Base-by-base conservation (phyloP, 2,113 vertebrate genomes). In the Tonatia bakeri region DNA sequence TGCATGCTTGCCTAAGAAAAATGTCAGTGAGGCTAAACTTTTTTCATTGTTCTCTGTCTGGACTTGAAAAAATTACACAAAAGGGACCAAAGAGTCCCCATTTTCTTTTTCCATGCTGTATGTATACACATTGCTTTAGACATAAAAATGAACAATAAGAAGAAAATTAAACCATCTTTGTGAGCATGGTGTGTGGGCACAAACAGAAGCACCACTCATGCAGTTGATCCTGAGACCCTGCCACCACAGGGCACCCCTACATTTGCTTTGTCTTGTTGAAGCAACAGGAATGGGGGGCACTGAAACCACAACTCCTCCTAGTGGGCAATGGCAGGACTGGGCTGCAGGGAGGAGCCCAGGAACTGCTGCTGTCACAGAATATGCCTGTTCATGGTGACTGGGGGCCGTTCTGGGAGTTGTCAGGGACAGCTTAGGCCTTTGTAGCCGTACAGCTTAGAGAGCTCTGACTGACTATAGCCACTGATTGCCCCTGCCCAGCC, bases 141-240 rank as follows among this genome's bases (percentile, higher is more conserved):
- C 87, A 82, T 87, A 36, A 77, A 72, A 70, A 45, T 31, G 20
- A 92, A 76, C 0, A 15, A 22, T 17, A 70, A 36, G 52, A 92
- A 20, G 33, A 69, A 77, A 50, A n/a, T 70, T 70, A 38, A 61
- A 50, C 31, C 45, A 36, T 26, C 43, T 90, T 64, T 17, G 24
- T 64, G 38, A 3, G 0, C 14, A 72, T 19, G 22, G 43, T 33
- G 1, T 59, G 12, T 17, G 7, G 33, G 15, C 33, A 81, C 75
- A 54, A 52, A 47, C 15, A 8, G 36, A 40, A 59, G 8, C 24
- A 38, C 13, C 4, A 16, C 54, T 36, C 22, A 50, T 13, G 8
- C 22, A 31, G 12, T 9, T 33, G 64, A n/a, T 20, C 61, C 7
- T 24, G 15, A 20, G 0, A 17, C 43, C 4, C 56, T 1, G 0